These are phyloP conservation scores for Heliconius charithonia DNA, from an alignment of 2,888 invertebrate genomes.

Conservation along the genomic window DNA sequence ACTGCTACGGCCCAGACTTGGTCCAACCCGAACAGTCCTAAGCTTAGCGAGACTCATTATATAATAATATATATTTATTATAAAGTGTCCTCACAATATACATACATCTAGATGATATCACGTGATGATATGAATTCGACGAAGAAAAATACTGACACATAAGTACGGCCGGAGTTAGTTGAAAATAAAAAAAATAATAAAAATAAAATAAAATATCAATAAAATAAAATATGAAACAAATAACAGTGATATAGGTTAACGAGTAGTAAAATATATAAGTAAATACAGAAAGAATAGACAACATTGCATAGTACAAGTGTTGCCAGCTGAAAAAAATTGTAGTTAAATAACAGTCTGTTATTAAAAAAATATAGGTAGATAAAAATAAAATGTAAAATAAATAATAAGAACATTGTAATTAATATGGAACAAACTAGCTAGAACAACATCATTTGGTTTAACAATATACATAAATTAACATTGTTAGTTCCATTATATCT, in stretches of 20 bases:
- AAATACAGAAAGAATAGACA: conserved; percentile 22
- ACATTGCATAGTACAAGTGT: conserved; percentile 15
- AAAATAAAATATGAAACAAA: conserved; percentile 48
- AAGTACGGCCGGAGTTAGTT: conserved; percentile 59
- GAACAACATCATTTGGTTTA: conserved; percentile 26
- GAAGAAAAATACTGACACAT: conserved; percentile 59
- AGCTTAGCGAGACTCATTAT: background rate
- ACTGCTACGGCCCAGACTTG: conserved; percentile 36
- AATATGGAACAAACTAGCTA: conserved; percentile 16
- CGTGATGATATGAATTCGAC: conserved; percentile 68
- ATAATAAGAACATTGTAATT: conserved; percentile 23
- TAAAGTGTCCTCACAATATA: conserved; percentile 41
- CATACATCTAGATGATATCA: conserved; percentile 46
- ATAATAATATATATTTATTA: conserved; percentile 17
- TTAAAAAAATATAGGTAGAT: background rate
- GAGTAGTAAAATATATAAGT: conserved; percentile 20
- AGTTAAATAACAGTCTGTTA: conserved; percentile 15
- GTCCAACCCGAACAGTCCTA: background rate
- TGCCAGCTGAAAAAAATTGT: conserved; percentile 17
- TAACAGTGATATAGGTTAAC: conserved; percentile 47
- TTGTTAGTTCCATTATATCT: conserved; percentile 5
- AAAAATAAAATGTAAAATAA: background rate
- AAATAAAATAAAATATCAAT: conserved; percentile 45
- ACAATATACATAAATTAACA: too few relatives aligned
- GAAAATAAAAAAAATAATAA: conserved; percentile 51